Base-by-base conservation (phyloP, 2,888 invertebrate species). In the Drosophila ustulata region DNA sequence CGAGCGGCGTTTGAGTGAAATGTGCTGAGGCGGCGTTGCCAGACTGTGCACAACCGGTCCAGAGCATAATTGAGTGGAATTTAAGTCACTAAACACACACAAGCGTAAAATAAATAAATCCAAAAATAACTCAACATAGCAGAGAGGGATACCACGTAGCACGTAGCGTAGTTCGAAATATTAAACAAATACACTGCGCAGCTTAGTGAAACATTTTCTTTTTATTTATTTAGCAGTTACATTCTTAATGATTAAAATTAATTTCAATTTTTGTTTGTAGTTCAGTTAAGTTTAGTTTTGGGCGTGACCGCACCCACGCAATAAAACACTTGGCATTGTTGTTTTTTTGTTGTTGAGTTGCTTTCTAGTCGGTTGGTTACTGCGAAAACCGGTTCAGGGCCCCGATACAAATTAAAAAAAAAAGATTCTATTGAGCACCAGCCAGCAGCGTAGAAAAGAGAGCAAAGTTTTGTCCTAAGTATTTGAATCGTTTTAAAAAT, bases 221-320 rank as follows among this genome's bases (percentile, higher is more conserved):
- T 71, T 63, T 72, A 57, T 78, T 67, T n/a, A 55, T 78, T 74
- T 80, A 83, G 64, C 64, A 71, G 56, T 80, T 88, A 75, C 71
- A 66, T 61, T 66, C 84, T 88, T 88, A 88, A 28, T 52, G 52
- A 45, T 56, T 55, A 55, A 50, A 26, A 18, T 51, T 32, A 26
- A n/a, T 55, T 49, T 57, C 18, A 25, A 13, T 13, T 34, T 45
- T 49, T 28, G n/a, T 53, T 45, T 41, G 11, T 49, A 56, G 57
- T 49, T 46, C 32, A 52, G 50, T 56, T 39, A 37, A 41, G 39
- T 56, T 39, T 43, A 41, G 39, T 41, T 18, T 13, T 18, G 39
- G 46, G 13, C 45, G 56, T 58, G 65, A 65, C 50, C 71, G 65
- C 80, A 69, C 65, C 75, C 62, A 79, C 80, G 43, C 43, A 55